phyloP scores from a whole-genome alignment of 2,797 vertebrate genomes.

The Protonibea diacanthus region DNA sequence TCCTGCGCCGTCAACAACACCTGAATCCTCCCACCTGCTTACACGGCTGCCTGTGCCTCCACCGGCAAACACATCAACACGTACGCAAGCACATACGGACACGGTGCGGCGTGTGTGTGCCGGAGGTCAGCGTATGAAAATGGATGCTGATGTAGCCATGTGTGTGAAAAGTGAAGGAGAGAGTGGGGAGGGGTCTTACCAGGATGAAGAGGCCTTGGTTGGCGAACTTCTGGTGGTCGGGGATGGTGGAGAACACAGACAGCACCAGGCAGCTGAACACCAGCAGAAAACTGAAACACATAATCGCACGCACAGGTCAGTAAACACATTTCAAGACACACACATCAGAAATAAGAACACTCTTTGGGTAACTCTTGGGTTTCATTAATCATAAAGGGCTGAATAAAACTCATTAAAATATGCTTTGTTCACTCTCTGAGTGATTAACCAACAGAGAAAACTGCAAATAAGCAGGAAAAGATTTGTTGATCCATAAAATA shows the following conservation, averaged over 20 bases:
- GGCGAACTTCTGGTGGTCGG: conserved; percentile 92
- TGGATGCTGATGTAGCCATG: conserved; percentile 22
- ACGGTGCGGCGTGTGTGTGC: background rate
- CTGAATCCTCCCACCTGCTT: conserved; percentile 81
- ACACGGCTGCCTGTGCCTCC: conserved; percentile 71
- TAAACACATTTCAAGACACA: conserved; percentile 17
- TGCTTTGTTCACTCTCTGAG: conserved; percentile 37
- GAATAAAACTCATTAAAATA: conserved; percentile 43
- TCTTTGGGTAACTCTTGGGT: conserved; percentile 1
- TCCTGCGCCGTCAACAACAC: conserved; percentile 85
- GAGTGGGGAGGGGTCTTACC: conserved; percentile 83
- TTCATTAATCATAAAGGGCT: conserved; percentile 24
- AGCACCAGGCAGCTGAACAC: conserved; percentile 99
- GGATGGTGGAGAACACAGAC: conserved; percentile 99
- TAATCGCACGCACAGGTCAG: conserved; percentile 8
- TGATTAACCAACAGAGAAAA: conserved; percentile 51
- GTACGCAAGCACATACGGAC: conserved; percentile 27
- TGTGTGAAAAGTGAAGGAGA: conserved; percentile 5
- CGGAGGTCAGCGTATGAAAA: background rate
- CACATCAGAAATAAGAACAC: conserved; percentile 9
- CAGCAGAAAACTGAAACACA: conserved; percentile 92
- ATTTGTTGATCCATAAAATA: conserved; percentile 53
- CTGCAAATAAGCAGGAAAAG: conserved; percentile 27
- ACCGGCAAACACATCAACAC: conserved; percentile 63
- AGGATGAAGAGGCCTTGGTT: conserved; percentile 98